phyloP scores from a whole-genome alignment of 2,888 invertebrate species.

The Heliconius sara region DNA sequence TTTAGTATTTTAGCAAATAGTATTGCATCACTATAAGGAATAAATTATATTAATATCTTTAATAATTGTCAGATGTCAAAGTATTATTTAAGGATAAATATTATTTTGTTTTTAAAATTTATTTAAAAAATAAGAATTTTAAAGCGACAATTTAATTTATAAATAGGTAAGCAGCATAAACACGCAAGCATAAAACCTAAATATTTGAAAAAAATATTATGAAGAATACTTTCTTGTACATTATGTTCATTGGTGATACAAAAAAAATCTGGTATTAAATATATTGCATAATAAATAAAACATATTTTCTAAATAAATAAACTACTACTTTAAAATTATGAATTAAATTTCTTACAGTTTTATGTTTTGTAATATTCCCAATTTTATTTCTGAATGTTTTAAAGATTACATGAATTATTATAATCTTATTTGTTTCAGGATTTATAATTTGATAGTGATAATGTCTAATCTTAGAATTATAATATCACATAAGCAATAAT shows the following conservation, averaged over 20 bases:
- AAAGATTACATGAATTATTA: neutral
- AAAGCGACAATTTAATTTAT: neutral
- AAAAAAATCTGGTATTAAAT: too few species aligned
- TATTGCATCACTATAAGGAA: conserved; percentile 22
- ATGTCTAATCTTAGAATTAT: neutral
- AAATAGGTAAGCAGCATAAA: neutral
- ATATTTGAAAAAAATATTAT: too few species aligned
- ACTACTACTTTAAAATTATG: too few species aligned
- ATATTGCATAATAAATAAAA: too few species aligned
- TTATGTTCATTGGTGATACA: too few species aligned
- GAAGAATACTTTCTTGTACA: too few species aligned
- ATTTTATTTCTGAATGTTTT: neutral
- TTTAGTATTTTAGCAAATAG: neutral
- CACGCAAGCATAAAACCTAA: neutral
- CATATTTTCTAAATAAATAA: too few species aligned
- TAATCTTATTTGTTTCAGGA: neutral
- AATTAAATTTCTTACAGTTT: too few species aligned
- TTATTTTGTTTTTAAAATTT: neutral
- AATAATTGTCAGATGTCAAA: neutral
- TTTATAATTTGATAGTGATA: neutral
- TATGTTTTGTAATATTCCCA: too few species aligned
- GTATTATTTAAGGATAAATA: too few species aligned
- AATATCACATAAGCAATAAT: neutral
- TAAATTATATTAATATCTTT: neutral
- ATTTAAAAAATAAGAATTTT: neutral